These are phyloP conservation scores for Varanus komodoensis DNA, from an alignment of 2,113 vertebrate species.

Conservation along the genomic window DNA sequence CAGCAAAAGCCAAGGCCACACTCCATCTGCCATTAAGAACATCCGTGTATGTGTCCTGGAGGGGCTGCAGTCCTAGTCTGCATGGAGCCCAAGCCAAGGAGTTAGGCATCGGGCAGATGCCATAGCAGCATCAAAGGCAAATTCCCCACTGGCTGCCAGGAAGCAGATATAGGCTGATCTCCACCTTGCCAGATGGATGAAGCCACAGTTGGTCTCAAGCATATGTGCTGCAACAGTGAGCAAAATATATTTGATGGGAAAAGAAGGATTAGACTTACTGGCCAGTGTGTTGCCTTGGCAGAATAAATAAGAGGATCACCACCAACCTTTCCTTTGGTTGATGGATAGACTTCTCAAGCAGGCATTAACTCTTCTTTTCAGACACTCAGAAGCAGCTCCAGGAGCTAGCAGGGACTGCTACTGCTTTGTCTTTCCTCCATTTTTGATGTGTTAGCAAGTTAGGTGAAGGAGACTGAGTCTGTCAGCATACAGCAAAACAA, in stretches of 20 bases:
- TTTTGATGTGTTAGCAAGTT: background rate
- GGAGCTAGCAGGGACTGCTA: background rate
- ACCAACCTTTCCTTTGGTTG: background rate
- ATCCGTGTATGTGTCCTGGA: background rate
- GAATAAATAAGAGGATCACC: background rate
- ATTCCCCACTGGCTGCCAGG: background rate
- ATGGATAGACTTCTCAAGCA: background rate
- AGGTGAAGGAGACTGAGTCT: background rate
- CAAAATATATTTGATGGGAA: background rate
- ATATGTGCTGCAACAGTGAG: background rate
- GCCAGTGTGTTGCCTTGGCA: background rate
- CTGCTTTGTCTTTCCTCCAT: background rate
- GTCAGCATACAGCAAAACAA: background rate
- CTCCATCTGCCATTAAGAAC: background rate
- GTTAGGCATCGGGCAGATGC: background rate
- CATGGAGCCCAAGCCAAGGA: background rate
- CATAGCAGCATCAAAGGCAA: background rate
- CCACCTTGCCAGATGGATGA: background rate
- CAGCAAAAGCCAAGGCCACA: background rate
- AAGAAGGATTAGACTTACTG: background rate
- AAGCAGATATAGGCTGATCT: background rate
- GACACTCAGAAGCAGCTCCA: background rate
- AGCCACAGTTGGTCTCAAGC: background rate
- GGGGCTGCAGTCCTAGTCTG: background rate
- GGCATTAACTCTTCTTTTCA: background rate